A percentile compares a stretch with the other conserved stretches of the same genome.
Evolutionary conservation across 2,113 vertebrate genomes (phyloP).

Genomic region (Dendrocopos noguchii): DNA sequence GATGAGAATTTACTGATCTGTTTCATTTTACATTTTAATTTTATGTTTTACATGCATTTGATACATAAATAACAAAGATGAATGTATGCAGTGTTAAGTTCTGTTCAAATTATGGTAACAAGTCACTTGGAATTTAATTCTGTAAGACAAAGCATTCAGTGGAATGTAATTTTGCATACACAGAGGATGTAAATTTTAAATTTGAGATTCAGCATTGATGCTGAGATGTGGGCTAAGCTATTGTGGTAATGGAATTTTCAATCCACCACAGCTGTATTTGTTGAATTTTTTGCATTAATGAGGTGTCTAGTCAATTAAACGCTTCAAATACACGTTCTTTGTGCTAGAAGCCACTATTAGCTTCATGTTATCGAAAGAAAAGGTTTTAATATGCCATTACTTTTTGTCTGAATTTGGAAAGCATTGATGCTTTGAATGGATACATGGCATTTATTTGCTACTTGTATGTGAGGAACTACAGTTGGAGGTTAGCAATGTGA

Average conservation of each 20-base stretch:
- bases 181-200: background rate
- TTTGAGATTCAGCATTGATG: background rate
- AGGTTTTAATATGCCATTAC: background rate
- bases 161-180: background rate
- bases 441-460: background rate
- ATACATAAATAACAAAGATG: background rate
- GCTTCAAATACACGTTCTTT: background rate
- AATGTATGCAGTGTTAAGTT: background rate
- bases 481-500: background rate
- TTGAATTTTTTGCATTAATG: background rate
- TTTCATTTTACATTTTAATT: background rate
- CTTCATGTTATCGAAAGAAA: background rate
- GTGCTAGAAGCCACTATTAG: background rate
- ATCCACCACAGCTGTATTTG: background rate
- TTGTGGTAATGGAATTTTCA: too few relatives aligned
- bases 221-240: background rate
- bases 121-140: background rate
- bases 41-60: background rate
- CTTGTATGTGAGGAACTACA: background rate
- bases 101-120: background rate
- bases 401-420: background rate
- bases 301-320: background rate
- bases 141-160: background rate
- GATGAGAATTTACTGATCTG: background rate
- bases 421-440: background rate